Conservation (phyloP, 2,888 invertebrate species). For the Acleris cristana region DNA sequence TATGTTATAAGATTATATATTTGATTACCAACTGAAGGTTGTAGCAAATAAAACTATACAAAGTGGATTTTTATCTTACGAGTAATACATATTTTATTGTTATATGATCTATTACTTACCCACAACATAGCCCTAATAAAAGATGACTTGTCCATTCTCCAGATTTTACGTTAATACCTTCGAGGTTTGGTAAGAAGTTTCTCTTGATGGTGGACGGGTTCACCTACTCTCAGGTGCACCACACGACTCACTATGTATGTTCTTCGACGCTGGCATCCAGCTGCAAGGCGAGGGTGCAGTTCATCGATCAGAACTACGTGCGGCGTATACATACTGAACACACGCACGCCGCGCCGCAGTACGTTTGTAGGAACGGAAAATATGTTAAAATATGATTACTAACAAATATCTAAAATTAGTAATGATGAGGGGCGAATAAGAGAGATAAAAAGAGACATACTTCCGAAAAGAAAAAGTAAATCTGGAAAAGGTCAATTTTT, state of each 20-base stretch:
- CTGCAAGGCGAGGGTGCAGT: constrained; percentile 39
- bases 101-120: too few species aligned
- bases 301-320: constrained; percentile 2
- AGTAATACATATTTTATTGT: too few species aligned
- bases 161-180: background rate
- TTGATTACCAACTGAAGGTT: too few species aligned
- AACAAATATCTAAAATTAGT: background rate
- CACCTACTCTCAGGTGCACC: constrained; percentile 24
- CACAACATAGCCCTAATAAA: background rate
- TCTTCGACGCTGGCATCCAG: constrained; percentile 39
- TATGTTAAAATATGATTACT: constrained; percentile 22
- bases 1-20: too few species aligned
- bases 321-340: constrained; percentile 5
- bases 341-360: constrained; percentile 25
- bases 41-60: too few species aligned
- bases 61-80: too few species aligned
- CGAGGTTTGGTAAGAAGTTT: constrained; percentile 21
- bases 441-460: too few species aligned
- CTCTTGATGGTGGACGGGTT: constrained; percentile 23
- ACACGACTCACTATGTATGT: constrained; percentile 35
- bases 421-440: too few species aligned
- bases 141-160: background rate
- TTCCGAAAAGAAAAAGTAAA: too few species aligned
- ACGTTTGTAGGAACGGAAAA: constrained; percentile 15
- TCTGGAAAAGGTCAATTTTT: too few species aligned